Evolutionary conservation across 2,113 vertebrate genomes (phyloP).

Genomic region (Chascanopsetta lugubris): DNA sequence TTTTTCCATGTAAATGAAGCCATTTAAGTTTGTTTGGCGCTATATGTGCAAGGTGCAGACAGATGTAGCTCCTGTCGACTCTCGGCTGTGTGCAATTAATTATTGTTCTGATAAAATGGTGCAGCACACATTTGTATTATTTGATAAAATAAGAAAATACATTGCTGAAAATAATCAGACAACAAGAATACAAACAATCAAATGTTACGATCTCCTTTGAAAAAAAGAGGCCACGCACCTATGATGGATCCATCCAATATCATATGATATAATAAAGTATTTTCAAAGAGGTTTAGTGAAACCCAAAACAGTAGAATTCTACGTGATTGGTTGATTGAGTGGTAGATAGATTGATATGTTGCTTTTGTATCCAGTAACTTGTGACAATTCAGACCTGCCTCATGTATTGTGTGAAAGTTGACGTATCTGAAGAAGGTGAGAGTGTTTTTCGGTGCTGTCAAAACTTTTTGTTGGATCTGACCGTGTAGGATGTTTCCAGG

Average conservation of each 20-base stretch:
- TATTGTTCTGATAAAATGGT: slow-evolving; percentile 12
- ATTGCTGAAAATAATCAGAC: slow-evolving; percentile 9
- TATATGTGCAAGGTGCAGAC: neutral
- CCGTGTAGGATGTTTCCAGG: neutral
- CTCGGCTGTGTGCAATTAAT: slow-evolving; percentile 5
- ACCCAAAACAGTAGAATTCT: neutral
- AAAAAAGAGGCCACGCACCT: neutral
- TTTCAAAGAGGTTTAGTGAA: neutral
- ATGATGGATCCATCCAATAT: neutral
- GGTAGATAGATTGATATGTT: neutral
- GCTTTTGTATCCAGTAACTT: neutral
- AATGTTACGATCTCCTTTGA: slow-evolving; percentile 1
- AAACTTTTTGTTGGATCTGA: neutral
- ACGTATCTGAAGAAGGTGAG: neutral
- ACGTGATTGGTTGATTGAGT: neutral
- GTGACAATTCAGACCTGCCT: neutral
- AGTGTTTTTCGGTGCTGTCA: neutral
- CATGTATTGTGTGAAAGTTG: neutral
- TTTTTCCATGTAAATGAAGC: slow-evolving; percentile 13
- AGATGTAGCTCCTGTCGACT: slow-evolving; percentile 11
- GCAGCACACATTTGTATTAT: neutral
- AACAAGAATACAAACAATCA: neutral
- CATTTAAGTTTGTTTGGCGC: slow-evolving; percentile 8
- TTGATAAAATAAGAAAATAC: neutral
- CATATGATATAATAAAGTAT: neutral